These are phyloP conservation scores for Bubo scandiacus DNA, from an alignment of 2,113 vertebrate genomes.

Conservation along the genomic window DNA sequence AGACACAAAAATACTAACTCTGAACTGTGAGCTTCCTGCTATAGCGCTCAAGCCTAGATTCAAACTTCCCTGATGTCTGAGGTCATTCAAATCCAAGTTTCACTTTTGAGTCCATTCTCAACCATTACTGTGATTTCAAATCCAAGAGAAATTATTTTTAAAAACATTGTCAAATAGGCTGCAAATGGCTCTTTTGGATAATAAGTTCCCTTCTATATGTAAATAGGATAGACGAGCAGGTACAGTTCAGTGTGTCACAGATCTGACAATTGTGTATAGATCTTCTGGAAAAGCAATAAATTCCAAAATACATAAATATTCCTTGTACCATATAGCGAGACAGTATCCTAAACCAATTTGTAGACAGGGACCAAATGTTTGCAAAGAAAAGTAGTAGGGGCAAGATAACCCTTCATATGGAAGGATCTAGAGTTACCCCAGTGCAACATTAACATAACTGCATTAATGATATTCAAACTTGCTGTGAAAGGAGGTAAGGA, in stretches of 20 bases:
- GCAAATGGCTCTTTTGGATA: slow-evolving; percentile 38
- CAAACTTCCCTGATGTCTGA: not conserved
- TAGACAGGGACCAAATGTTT: not conserved
- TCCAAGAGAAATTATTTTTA: not conserved
- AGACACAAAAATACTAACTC: not conserved
- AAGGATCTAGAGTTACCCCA: not conserved
- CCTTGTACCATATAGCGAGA: slow-evolving; percentile 58
- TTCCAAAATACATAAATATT: slow-evolving; percentile 64
- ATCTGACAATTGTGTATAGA: not conserved
- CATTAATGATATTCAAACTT: not conserved
- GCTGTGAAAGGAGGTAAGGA: not conserved
- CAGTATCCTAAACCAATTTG: slow-evolving; percentile 17
- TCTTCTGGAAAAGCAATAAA: slow-evolving; percentile 48
- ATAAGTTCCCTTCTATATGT: not conserved
- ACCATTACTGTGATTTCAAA: not conserved
- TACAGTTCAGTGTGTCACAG: not conserved
- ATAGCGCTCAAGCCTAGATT: not conserved
- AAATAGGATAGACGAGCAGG: slow-evolving; percentile 33
- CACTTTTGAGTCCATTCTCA: not conserved
- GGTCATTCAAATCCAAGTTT: not conserved
- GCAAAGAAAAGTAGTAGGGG: not conserved
- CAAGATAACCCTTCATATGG: not conserved
- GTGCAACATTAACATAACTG: not conserved
- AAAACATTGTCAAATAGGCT: not conserved
- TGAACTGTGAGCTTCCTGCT: not conserved